phyloP scores from a whole-genome alignment of 2,113 vertebrate genomes.

The Pelecanoides urinatrix region DNA sequence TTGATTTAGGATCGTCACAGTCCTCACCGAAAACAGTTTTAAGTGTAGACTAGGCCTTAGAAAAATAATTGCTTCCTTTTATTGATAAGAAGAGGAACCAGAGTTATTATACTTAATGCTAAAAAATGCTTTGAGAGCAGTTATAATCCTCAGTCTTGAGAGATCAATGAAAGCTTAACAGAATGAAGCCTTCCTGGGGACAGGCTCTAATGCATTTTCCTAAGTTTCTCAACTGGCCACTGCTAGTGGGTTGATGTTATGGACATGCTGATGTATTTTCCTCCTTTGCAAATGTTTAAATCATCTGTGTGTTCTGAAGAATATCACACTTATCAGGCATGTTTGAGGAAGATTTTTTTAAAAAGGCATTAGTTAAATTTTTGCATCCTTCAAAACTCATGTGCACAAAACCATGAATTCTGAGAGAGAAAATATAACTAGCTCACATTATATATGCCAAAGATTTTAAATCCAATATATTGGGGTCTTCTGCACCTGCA shows the following conservation, averaged over 20 bases:
- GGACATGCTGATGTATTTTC: not conserved
- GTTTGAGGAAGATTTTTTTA: not conserved
- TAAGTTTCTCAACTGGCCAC: not conserved
- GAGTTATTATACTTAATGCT: not conserved
- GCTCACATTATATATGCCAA: not conserved
- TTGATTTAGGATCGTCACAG: not conserved
- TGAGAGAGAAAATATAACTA: not conserved
- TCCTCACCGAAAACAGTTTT: not conserved
- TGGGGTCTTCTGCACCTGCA: rapidly evolving
- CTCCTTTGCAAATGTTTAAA: not conserved
- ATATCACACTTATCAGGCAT: not conserved
- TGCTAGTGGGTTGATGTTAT: not conserved
- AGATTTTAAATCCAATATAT: not conserved
- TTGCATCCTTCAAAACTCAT: not conserved
- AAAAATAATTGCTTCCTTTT: not conserved
- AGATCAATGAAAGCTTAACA: not conserved
- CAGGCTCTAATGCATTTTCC: not conserved
- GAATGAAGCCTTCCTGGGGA: not conserved
- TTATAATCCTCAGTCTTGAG: not conserved
- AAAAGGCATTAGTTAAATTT: not conserved
- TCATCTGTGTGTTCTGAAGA: not conserved
- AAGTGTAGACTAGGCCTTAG: not conserved
- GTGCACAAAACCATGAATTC: not conserved
- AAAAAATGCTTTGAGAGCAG: not conserved
- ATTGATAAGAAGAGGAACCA: not conserved